phyloP scores from a whole-genome alignment of 2,888 invertebrate genomes.

The Drosophila robusta region DNA sequence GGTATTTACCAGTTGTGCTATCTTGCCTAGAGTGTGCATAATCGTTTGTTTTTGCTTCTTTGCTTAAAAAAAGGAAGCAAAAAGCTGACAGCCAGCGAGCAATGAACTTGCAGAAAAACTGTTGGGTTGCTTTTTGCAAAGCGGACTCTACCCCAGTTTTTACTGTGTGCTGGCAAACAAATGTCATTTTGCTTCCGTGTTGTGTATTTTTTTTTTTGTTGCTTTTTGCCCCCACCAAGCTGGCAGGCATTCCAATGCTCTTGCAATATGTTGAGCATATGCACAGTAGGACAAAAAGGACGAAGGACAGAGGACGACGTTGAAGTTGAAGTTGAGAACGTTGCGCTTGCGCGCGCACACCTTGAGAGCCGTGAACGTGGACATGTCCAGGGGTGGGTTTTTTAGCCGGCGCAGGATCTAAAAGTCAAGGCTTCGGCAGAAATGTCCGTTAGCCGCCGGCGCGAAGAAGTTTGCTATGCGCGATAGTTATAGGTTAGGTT shows the following conservation, averaged over 20 bases:
- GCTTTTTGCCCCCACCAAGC: conserved; percentile 27
- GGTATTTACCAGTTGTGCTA: background rate
- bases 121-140: conserved; percentile 55
- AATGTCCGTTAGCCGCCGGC: conserved; percentile 63
- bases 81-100: conserved; percentile 47
- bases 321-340: conserved; percentile 16
- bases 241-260: conserved; percentile 56
- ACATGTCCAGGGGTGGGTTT: conserved; percentile 60
- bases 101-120: conserved; percentile 66
- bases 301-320: conserved; percentile 28
- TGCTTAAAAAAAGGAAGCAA: conserved; percentile 11
- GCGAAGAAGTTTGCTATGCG: conserved; percentile 40
- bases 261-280: conserved; percentile 66
- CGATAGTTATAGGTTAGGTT: conserved; percentile 48
- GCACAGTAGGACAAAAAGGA: conserved; percentile 50
- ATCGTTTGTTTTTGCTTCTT: conserved; percentile 4
- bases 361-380: conserved; percentile 51
- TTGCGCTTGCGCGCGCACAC: conserved; percentile 79
- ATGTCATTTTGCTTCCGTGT: conserved; percentile 55
- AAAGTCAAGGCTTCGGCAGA: conserved; percentile 63
- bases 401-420: conserved; percentile 30
- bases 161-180: conserved; percentile 50
- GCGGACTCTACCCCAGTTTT: conserved; percentile 35
- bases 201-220: background rate
- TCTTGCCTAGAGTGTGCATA: background rate